Evolutionary conservation across 2,797 vertebrate species (phyloP), one percentile per base, ranked within the genome.

Genomic region (Furcifer pardalis): DNA sequence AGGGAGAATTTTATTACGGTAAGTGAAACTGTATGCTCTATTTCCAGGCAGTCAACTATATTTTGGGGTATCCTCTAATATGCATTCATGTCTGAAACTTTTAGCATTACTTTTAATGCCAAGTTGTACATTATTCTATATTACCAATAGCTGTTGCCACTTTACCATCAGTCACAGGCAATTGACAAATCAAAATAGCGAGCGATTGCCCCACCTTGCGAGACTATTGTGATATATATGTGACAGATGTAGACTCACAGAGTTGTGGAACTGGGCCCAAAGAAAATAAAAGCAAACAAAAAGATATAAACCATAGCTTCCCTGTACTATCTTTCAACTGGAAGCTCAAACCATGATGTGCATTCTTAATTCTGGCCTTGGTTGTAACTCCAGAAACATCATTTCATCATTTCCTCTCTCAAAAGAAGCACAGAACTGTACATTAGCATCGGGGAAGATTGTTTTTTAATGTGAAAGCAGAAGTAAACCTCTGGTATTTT

Each of bases 1-100:
- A 98, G 94, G 99, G 98, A 92, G 98, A 99, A 91, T 99, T 99
- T 96, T 99, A 98, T 95, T 99, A 99, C 0, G 98, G 98, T 99
- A 84, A 69, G 77, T 42, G 46, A 1, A 79, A 44, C 52, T 81
- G 59, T 12, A 8, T 65, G 12, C 32, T 71, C 60, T 77, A 3
- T 83, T 35, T 44, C 35, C 44, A 68, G 21, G 42, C 1, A 13
- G 9, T 49, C 21, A 30, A 52, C 9, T 12, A 5, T 52, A 52
- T 27, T 56, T 30, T 5, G n/a, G 7, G 4, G 69, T 4, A 49
- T 80, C 30, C 40, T 44, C 42, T 63, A 21, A 30, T 44, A 27
- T 25, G 49, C 42, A 46, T n/a, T 17, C 15, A 25, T 62, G 60
- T 40, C 5, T 12, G 13, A n/a, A n/a, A n/a, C n/a, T n/a, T n/a